Conservation (phyloP, 2,888 invertebrate genomes). For the Pelosia muscerda region DNA sequence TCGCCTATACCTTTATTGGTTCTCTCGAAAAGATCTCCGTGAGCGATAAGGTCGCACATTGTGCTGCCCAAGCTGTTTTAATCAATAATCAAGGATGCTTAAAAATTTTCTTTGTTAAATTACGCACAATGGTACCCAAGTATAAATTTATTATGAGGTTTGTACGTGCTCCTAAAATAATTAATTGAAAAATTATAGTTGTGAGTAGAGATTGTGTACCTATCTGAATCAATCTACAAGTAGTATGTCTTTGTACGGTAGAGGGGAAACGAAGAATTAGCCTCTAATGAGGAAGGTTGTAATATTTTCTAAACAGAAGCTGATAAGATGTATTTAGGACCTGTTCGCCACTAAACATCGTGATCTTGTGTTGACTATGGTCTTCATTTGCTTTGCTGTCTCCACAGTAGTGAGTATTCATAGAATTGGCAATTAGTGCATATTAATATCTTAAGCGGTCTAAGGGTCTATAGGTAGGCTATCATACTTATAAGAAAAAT, state of each 20-base stretch:
- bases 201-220: background rate
- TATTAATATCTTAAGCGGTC: no score
- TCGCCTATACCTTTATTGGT: background rate
- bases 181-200: background rate
- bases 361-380: background rate
- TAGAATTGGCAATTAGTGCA: no score
- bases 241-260: no score
- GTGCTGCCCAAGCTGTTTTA: background rate
- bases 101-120: background rate
- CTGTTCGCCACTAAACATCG: background rate
- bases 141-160: background rate
- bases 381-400: background rate
- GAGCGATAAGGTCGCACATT: background rate
- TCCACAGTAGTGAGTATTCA: no score
- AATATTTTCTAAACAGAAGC: background rate
- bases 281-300: background rate
- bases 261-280: background rate
- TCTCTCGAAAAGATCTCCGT: background rate
- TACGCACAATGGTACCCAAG: background rate
- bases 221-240: no score
- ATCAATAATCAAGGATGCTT: background rate
- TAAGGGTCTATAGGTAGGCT: no score
- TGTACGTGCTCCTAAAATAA: background rate
- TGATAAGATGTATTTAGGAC: background rate
- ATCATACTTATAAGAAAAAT: no score